Conservation (phyloP, 2,113 vertebrate species). For the Actenoides lindsayi region DNA sequence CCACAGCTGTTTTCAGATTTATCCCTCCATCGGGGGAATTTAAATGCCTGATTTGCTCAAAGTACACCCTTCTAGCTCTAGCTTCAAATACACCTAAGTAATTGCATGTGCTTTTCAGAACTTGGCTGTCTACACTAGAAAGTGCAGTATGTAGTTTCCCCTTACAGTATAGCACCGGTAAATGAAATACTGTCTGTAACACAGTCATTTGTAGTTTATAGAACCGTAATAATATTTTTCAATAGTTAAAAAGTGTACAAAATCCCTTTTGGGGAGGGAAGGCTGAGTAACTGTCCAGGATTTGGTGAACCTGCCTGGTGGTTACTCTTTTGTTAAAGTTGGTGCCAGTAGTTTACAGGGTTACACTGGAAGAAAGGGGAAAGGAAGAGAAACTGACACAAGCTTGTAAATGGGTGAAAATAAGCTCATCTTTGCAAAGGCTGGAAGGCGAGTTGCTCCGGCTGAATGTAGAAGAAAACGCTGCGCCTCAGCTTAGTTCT, state of each 20-base stretch:
- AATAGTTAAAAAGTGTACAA: background rate
- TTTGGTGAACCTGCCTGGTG: fast-evolving
- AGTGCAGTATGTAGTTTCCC: fast-evolving
- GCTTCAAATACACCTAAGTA: background rate
- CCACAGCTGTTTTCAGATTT: background rate
- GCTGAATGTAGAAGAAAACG: fast-evolving
- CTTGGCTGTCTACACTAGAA: fast-evolving
- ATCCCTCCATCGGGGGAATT: background rate
- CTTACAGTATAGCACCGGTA: background rate
- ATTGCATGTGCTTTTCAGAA: background rate
- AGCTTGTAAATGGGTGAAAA: fast-evolving
- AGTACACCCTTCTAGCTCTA: background rate
- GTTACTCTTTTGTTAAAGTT: fast-evolving
- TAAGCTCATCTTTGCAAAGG: background rate
- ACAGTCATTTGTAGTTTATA: fast-evolving
- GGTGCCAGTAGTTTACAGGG: fast-evolving
- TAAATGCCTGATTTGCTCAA: background rate
- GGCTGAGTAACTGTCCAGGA: background rate
- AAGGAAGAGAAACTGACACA: fast-evolving
- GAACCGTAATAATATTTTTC: background rate
- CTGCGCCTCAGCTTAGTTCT: fast-evolving
- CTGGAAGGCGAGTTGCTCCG: background rate
- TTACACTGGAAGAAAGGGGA: fast-evolving
- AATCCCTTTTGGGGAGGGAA: background rate
- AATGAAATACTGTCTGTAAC: fast-evolving